Percentiles rank a stretch among this genome's conserved stretches.
These are phyloP conservation scores for Sarcophaga bullata DNA, from an alignment of 1,140 invertebrate genomes.

Conservation along the genomic window DNA sequence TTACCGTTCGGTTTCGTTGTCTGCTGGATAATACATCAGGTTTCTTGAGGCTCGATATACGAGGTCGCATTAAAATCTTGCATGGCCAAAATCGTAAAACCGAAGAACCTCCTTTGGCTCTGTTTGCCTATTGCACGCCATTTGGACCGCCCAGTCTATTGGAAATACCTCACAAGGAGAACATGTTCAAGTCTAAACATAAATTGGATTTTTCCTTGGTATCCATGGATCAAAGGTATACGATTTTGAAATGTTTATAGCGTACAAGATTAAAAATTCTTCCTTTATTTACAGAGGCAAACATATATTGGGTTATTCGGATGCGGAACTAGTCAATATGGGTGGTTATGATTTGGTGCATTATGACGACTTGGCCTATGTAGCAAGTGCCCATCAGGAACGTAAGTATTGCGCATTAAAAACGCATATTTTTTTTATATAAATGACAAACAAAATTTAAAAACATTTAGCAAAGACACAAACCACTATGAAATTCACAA, in stretches of 20 bases:
- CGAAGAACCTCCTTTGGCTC: slow-evolving; percentile 90
- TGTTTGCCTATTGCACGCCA: slow-evolving; percentile 97
- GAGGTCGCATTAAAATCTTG: slow-evolving; percentile 93
- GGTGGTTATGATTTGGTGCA: slow-evolving; percentile 97
- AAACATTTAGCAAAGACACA: no score
- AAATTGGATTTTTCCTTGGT: slow-evolving; percentile 95
- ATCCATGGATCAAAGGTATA: slow-evolving; percentile 94
- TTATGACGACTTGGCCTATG: slow-evolving; percentile 96
- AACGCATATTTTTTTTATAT: no score
- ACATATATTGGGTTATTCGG: slow-evolving; percentile 92
- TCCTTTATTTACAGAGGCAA: slow-evolving; percentile 79
- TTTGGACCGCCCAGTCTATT: slow-evolving; percentile 94
- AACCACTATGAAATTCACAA: no score
- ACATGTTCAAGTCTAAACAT: slow-evolving; percentile 99
- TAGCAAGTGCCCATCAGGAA: slow-evolving; percentile 98
- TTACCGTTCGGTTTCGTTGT: slow-evolving; percentile 98
- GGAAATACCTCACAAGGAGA: slow-evolving; percentile 92
- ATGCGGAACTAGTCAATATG: slow-evolving; percentile 89
- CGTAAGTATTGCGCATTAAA: slow-evolving; percentile 75
- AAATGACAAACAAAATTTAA: neutral
- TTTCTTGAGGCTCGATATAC: slow-evolving; percentile 96
- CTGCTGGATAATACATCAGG: slow-evolving; percentile 99
- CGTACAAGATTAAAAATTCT: neutral
- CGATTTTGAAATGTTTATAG: slow-evolving; percentile 7
- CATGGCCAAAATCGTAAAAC: slow-evolving; percentile 96